phyloP scores from a whole-genome alignment of 2,888 invertebrate genomes.

The Julus scandinavius region DNA sequence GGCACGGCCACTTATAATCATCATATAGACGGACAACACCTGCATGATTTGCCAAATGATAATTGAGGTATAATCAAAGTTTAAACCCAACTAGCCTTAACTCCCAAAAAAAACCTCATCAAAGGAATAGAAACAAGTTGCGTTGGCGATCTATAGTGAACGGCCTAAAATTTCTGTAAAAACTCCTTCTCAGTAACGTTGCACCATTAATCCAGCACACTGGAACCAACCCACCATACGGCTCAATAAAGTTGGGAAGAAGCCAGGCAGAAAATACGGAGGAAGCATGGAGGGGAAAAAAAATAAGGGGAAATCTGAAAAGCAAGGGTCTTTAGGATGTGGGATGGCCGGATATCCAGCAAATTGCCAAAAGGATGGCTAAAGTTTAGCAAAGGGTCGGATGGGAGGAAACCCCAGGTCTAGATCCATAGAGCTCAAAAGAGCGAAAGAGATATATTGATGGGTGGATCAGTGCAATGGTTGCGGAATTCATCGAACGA shows the following conservation, averaged over 20 bases:
- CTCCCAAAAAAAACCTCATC: neutral
- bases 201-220: slow-evolving; percentile 21
- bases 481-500: slow-evolving; percentile 44
- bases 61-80: slow-evolving; percentile 1
- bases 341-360: slow-evolving; percentile 27
- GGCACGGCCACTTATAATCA: too few species aligned
- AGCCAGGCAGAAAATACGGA: slow-evolving; percentile 12
- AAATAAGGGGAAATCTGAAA: neutral
- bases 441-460: slow-evolving; percentile 33
- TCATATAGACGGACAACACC: neutral
- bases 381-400: slow-evolving; percentile 13
- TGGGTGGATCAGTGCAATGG: slow-evolving; percentile 27
- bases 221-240: slow-evolving; percentile 11
- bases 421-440: slow-evolving; percentile 27
- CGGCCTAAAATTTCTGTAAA: neutral
- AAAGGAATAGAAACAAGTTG: neutral
- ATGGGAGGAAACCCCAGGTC: neutral
- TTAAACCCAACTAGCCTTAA: neutral
- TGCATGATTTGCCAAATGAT: slow-evolving; percentile 1
- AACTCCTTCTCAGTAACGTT: neutral
- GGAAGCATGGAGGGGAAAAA: neutral
- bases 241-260: slow-evolving; percentile 33
- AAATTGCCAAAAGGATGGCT: slow-evolving; percentile 27
- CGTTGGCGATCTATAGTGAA: neutral
- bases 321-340: slow-evolving; percentile 33